Evolutionary conservation across 2,888 invertebrate genomes (phyloP).

Genomic region (Mantis religiosa): DNA sequence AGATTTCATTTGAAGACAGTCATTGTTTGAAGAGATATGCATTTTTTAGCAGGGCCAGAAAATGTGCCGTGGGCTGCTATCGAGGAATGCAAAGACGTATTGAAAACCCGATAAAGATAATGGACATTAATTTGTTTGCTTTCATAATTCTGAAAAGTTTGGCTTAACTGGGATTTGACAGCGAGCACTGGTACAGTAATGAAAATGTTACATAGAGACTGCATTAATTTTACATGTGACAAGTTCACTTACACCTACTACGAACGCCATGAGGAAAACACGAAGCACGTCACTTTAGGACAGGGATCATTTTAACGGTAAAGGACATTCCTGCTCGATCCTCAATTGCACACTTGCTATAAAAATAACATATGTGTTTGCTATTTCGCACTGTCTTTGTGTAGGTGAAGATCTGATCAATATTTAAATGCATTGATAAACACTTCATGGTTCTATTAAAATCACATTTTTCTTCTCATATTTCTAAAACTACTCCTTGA

Average conservation of each 20-base stretch:
- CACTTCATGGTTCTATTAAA: too few species aligned
- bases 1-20: neutral
- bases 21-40: neutral
- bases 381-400: too few species aligned
- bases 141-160: neutral
- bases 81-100: neutral
- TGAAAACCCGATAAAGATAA: neutral
- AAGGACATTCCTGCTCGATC: too few species aligned
- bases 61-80: neutral
- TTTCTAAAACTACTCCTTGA: too few species aligned
- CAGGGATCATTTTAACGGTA: too few species aligned
- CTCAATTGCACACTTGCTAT: too few species aligned
- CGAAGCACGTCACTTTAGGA: too few species aligned
- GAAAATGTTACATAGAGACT: neutral
- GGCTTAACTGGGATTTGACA: neutral
- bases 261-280: too few species aligned
- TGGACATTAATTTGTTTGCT: neutral
- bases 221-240: neutral
- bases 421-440: too few species aligned
- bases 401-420: too few species aligned
- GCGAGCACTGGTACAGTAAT: neutral
- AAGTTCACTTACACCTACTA: neutral
- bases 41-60: neutral
- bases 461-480: too few species aligned
- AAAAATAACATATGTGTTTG: too few species aligned